Percentiles rank a stretch among this genome's conserved stretches.
Evolutionary conservation across 2,888 invertebrate species (phyloP).

Genomic region (Eugnorisma glareosa): DNA sequence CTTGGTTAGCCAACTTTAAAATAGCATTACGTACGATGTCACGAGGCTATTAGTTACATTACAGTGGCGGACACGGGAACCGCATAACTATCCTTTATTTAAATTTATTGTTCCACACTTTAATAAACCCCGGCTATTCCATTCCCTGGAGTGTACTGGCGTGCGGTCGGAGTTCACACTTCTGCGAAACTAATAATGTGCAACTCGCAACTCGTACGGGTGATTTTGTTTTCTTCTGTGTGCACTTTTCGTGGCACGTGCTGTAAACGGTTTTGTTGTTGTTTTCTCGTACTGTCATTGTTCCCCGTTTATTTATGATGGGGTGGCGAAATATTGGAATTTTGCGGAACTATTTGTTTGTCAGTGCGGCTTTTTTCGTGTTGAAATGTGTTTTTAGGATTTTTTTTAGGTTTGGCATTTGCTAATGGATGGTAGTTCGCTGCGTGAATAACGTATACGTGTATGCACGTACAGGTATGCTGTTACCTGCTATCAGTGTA

Average conservation of each 20-base stretch:
- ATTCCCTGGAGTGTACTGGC: slow-evolving; percentile 77
- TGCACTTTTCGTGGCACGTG: slow-evolving; percentile 72
- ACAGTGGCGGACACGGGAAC: slow-evolving; percentile 83
- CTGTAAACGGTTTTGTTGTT: slow-evolving; percentile 70
- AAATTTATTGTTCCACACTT: slow-evolving; percentile 87
- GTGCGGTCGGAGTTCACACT: slow-evolving; percentile 65
- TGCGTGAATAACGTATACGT: slow-evolving; percentile 5
- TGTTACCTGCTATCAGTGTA: not conserved
- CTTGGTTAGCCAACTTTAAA: slow-evolving; percentile 56
- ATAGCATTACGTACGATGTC: slow-evolving; percentile 62
- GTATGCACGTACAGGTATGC: not conserved
- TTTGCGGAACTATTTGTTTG: slow-evolving; percentile 45
- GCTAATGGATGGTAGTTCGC: slow-evolving; percentile 45
- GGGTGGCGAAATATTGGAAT: slow-evolving; percentile 64
- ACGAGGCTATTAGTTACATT: slow-evolving; percentile 78
- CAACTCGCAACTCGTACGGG: slow-evolving; percentile 68
- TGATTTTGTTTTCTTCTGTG: slow-evolving; percentile 66
- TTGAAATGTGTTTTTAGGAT: slow-evolving; percentile 29
- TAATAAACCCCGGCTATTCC: slow-evolving; percentile 80
- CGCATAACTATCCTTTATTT: slow-evolving; percentile 89
- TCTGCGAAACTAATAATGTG: slow-evolving; percentile 79
- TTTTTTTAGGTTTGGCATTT: slow-evolving; percentile 10
- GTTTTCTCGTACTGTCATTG: slow-evolving; percentile 65
- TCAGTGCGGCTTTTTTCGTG: slow-evolving; percentile 32
- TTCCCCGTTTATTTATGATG: slow-evolving; percentile 65